Evolutionary conservation across 2,888 invertebrate species (phyloP), one percentile per base, ranked within the genome.

Genomic region (Chrysotoxum bicinctum): DNA sequence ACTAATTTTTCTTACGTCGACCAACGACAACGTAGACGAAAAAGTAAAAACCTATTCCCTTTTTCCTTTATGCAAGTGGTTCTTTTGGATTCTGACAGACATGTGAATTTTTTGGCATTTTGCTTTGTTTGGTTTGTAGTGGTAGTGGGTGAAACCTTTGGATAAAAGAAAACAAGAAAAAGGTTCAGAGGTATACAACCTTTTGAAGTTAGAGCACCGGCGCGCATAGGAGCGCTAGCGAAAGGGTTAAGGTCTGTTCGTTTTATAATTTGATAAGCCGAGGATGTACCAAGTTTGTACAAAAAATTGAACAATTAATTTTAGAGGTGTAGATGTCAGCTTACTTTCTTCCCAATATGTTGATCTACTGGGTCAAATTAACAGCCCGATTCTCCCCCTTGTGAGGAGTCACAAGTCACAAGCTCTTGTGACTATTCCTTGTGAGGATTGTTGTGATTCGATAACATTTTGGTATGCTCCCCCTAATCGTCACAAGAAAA

Each of bases 1-100:
- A 69, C 45, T 40, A 83, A 78, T 77, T 85, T 66, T 85, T 69
- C 80, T 77, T 60, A 77, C 77, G 76, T 77, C 81, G 73, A 73
- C 76, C 73, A 50, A 50, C 73, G 37, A 50, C 66, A 81, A 85
- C 64, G 81, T 80, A 73, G 81, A 77, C 80, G 62, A 81, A 81
- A 85, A 85, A 77, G 70, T 68, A 85, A 81, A 84, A 80, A 85
- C 80, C 76, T 81, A 81, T 85, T 85, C 69, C 56, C 84, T 80
- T 80, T 45, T 76, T 66, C 8, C 76, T 80, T 72, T 76, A 40
- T 69, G 69, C 56, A 56, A 80, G 76, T 77, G 52, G 69, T 85
- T 85, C 81, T 81, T 76, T 62, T 30, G 26, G 6, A 43, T 62
- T 85, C 85, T 85, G 85, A 85, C 80, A 85, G 85, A 76, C 84